Conservation (phyloP, 2,888 invertebrate species). For the Dasysyrphus albostriatus region DNA sequence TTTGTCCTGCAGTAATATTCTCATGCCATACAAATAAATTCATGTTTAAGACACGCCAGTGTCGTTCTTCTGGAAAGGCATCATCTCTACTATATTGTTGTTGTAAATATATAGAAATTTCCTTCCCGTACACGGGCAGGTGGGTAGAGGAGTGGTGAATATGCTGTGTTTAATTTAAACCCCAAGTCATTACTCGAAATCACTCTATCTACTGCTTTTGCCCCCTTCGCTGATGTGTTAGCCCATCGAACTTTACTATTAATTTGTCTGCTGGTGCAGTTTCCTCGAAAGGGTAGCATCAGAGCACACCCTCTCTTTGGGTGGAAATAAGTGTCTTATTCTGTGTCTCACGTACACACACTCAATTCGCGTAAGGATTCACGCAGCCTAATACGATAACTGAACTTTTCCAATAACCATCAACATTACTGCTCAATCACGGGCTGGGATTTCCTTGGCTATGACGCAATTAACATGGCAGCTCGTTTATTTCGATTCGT, state of each 20-base stretch:
- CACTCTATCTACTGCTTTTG: not conserved
- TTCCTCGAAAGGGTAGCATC: slow-evolving; percentile 47
- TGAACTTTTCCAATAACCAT: slow-evolving; percentile 77
- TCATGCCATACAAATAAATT: slow-evolving; percentile 50
- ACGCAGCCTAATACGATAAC: slow-evolving; percentile 44
- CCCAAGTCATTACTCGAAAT: slow-evolving; percentile 73
- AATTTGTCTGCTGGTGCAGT: slow-evolving; percentile 74
- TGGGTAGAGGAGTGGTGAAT: not conserved
- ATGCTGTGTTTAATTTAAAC: slow-evolving; percentile 69
- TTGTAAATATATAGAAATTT: not conserved
- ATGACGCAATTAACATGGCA: slow-evolving; percentile 75
- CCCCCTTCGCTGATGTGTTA: slow-evolving; percentile 15
- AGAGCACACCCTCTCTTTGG: not conserved
- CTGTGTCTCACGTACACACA: slow-evolving; percentile 41
- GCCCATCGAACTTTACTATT: slow-evolving; percentile 71
- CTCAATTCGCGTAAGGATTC: slow-evolving; percentile 23
- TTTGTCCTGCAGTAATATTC: slow-evolving; percentile 77
- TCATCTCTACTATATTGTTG: not conserved
- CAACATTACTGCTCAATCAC: slow-evolving; percentile 76
- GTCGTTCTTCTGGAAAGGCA: not conserved
- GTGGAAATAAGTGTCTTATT: slow-evolving; percentile 18
- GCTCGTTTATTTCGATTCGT: slow-evolving; percentile 46
- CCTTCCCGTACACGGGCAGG: slow-evolving; percentile 6
- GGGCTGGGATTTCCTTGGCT: slow-evolving; percentile 70
- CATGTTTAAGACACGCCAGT: slow-evolving; percentile 31